Percentiles rank a stretch among this genome's conserved stretches.
phyloP scores from a whole-genome alignment of 2,797 vertebrate genomes.

The Syngnathus acus region DNA sequence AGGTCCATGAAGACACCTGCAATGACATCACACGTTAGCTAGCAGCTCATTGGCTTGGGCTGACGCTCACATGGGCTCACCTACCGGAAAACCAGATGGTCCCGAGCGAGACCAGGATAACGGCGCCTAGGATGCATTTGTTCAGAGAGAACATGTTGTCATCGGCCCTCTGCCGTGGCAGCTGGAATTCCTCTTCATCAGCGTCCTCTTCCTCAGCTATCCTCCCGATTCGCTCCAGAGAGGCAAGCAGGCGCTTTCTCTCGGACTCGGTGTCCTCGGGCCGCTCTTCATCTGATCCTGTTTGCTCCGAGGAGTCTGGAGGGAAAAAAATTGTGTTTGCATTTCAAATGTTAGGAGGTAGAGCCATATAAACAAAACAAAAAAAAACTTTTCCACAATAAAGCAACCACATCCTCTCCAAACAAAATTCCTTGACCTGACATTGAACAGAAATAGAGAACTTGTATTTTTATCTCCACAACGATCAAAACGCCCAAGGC shows the following conservation, averaged over 20 bases:
- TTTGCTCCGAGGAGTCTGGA: not conserved
- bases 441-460: not conserved
- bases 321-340: not conserved
- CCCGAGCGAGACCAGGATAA: constrained; percentile 70
- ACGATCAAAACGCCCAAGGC: not conserved
- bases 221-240: constrained; percentile 56
- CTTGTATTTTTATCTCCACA: too few relatives aligned
- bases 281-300: constrained; percentile 12
- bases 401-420: not conserved
- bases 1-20: constrained; percentile 76
- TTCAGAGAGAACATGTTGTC: constrained; percentile 68
- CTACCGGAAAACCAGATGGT: constrained; percentile 75
- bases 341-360: not conserved
- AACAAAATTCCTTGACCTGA: not conserved
- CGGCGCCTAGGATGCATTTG: constrained; percentile 74
- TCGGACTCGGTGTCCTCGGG: constrained; percentile 25
- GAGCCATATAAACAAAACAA: not conserved
- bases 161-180: constrained; percentile 45
- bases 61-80: not conserved
- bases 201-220: constrained; percentile 55
- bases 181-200: constrained; percentile 57
- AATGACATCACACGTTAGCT: constrained; percentile 42
- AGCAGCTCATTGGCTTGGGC: constrained; percentile 11
- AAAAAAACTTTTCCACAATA: not conserved
- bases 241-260: constrained; percentile 52